Conservation (phyloP, 2,888 invertebrate species). For the Tridacna crocea region DNA sequence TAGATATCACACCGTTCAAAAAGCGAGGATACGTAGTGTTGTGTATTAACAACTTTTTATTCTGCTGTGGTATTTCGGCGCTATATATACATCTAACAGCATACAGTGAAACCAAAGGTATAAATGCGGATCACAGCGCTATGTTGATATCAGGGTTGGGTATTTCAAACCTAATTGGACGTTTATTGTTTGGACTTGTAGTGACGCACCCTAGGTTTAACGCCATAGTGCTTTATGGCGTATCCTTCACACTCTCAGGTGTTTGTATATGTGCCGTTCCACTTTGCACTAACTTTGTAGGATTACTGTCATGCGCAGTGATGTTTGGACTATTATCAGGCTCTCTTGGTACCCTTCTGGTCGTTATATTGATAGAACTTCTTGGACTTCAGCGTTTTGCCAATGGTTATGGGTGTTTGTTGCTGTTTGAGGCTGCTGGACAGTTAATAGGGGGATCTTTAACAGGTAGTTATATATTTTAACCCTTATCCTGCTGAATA, state of each 20-base stretch:
- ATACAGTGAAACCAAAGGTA: constrained; percentile 60
- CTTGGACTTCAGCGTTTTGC: constrained; percentile 66
- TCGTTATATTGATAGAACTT: constrained; percentile 61
- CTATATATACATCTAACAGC: constrained; percentile 71
- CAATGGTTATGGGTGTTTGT: constrained; percentile 69
- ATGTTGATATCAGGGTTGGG: constrained; percentile 69
- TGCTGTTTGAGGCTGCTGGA: constrained; percentile 69
- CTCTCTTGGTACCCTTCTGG: constrained; percentile 66
- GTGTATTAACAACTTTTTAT: constrained; percentile 68
- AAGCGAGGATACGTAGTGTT: constrained; percentile 64
- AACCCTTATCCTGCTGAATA: not conserved
- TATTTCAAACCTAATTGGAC: constrained; percentile 68
- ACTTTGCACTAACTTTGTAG: constrained; percentile 45
- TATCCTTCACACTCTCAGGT: constrained; percentile 63
- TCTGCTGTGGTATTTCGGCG: constrained; percentile 70
- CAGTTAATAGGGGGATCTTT: constrained; percentile 70
- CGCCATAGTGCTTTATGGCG: constrained; percentile 57
- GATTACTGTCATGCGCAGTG: constrained; percentile 55
- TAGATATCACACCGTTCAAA: constrained; percentile 66
- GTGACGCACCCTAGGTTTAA: constrained; percentile 54
- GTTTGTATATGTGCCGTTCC: constrained; percentile 60
- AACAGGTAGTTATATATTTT: constrained; percentile 59
- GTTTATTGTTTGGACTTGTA: constrained; percentile 64
- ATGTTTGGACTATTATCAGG: constrained; percentile 69
- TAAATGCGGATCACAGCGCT: constrained; percentile 61